Conservation (phyloP, 2,113 vertebrate species). For the Spheniscus mendiculus region DNA sequence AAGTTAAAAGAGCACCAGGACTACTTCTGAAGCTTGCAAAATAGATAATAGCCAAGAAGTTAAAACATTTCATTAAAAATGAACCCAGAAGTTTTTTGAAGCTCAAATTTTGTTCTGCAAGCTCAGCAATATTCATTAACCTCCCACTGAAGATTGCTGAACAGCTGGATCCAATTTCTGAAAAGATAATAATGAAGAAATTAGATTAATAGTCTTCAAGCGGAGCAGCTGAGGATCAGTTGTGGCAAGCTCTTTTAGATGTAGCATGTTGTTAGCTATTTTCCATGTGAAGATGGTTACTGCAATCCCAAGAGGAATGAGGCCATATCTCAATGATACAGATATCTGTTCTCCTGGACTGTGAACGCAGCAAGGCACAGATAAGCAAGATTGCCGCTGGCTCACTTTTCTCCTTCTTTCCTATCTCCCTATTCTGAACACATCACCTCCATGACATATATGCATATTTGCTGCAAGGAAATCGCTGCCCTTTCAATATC, state of each 20-base stretch:
- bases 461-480: constrained; percentile 20
- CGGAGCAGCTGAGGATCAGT: constrained; percentile 14
- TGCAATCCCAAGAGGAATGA: neutral
- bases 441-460: neutral
- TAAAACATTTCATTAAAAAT: constrained; percentile 57
- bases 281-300: neutral
- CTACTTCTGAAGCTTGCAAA: constrained; percentile 47
- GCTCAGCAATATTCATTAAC: constrained; percentile 66
- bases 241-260: constrained; percentile 1
- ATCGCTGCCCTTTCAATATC: neutral
- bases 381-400: constrained; percentile 9
- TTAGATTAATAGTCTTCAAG: constrained; percentile 63
- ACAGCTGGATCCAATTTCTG: constrained; percentile 69
- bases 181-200: constrained; percentile 60
- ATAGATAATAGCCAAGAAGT: constrained; percentile 49
- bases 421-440: neutral
- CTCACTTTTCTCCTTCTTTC: neutral
- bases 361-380: neutral
- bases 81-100: constrained; percentile 54
- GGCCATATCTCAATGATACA: neutral
- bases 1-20: constrained; percentile 34
- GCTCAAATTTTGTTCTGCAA: constrained; percentile 46
- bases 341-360: neutral
- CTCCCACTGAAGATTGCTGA: constrained; percentile 43
- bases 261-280: neutral